Percentiles rank a stretch among this genome's conserved stretches.
Conservation (phyloP, 2,888 invertebrate species). For the Reticulitermes lucifugus region DNA sequence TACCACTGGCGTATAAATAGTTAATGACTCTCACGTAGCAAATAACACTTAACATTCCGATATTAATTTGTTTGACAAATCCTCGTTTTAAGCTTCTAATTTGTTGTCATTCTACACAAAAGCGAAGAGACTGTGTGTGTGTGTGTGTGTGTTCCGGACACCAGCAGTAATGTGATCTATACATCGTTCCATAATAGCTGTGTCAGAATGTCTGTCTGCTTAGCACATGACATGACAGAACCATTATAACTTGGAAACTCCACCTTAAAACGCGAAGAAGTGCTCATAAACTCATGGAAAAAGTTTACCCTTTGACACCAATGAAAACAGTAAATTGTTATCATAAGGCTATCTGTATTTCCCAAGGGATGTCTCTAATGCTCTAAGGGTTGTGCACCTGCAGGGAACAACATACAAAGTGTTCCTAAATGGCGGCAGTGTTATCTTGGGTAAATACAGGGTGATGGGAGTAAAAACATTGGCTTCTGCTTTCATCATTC, state of each 20-base stretch:
- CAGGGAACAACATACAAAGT: background rate
- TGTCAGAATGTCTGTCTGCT: constrained; percentile 5
- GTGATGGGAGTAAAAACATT: background rate
- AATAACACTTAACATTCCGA: too few relatives aligned
- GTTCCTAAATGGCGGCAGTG: background rate
- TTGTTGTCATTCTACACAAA: too few relatives aligned
- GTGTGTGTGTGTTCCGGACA: too few relatives aligned
- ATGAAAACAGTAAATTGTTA: constrained; percentile 38
- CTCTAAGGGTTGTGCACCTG: background rate
- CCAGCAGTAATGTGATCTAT: background rate
- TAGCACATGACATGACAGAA: background rate
- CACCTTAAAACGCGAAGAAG: constrained; percentile 7
- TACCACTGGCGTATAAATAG: too few relatives aligned
- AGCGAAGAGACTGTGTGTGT: too few relatives aligned
- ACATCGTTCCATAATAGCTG: background rate
- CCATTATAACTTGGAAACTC: constrained; percentile 17
- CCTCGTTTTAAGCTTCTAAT: too few relatives aligned
- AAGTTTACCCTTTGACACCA: constrained; percentile 29
- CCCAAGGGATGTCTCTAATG: background rate
- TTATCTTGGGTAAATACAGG: background rate
- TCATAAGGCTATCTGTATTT: constrained; percentile 31
- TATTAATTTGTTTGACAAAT: too few relatives aligned
- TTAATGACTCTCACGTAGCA: too few relatives aligned
- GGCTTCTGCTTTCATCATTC: background rate
- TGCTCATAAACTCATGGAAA: background rate